Conservation (phyloP, 2,797 vertebrate genomes). For the Sciaenops ocellatus region DNA sequence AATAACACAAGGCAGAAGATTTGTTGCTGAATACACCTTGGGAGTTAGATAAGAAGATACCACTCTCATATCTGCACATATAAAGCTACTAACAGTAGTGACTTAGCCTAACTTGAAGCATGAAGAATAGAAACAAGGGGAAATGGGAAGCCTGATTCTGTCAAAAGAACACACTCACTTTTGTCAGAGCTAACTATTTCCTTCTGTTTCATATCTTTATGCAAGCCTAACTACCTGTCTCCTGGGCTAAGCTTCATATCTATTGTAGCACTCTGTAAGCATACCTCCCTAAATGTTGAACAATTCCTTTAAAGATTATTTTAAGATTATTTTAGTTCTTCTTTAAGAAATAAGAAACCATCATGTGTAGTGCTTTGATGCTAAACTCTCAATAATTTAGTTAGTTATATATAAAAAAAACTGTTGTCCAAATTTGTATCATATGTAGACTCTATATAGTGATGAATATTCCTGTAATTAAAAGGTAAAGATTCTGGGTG, state of each 20-base stretch:
- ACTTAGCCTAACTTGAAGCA: background rate
- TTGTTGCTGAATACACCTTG: background rate
- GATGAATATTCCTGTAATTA: constrained; percentile 63
- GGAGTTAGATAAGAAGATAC: background rate
- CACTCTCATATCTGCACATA: background rate
- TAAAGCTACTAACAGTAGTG: background rate
- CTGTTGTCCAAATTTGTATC: background rate
- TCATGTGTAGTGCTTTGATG: background rate
- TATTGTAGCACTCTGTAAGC: too few relatives aligned
- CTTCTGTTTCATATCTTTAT: background rate
- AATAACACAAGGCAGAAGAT: background rate
- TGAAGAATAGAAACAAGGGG: background rate
- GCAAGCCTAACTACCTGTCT: background rate
- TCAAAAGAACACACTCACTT: background rate
- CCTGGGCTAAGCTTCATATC: constrained; percentile 3
- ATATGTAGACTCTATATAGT: constrained; percentile 1
- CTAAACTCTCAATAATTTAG: background rate
- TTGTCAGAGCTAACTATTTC: background rate
- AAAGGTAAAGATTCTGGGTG: constrained; percentile 71
- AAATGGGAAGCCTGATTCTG: constrained; percentile 8
- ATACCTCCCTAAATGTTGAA: background rate
- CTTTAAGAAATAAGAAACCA: background rate
- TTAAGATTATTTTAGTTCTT: background rate
- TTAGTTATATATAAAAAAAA: background rate
- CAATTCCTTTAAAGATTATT: background rate